Conservation (phyloP, 2,888 invertebrate genomes). For the Caenorhabditis sinica region DNA sequence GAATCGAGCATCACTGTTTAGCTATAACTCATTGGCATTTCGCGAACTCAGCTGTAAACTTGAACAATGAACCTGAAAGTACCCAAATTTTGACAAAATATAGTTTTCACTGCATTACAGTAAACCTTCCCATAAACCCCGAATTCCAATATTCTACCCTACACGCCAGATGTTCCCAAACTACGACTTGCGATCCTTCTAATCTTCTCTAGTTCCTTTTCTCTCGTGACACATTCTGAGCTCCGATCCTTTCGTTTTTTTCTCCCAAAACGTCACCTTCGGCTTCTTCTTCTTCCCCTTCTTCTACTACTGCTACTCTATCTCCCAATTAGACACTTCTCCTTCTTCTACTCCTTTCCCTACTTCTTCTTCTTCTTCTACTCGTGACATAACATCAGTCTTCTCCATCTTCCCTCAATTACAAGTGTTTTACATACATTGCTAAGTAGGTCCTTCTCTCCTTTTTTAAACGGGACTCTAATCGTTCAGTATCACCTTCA, state of each 20-base stretch:
- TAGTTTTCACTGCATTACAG: no score
- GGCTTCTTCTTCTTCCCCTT: constrained; percentile 11
- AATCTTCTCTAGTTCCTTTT: background rate
- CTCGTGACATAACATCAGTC: constrained; percentile 52
- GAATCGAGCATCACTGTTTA: no score
- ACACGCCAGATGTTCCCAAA: background rate
- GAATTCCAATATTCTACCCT: background rate
- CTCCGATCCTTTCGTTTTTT: constrained; percentile 41
- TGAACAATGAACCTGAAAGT: no score
- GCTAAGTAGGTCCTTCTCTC: constrained; percentile 19
- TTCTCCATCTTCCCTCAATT: constrained; percentile 27
- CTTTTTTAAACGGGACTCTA: background rate
- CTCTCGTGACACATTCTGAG: constrained; percentile 36
- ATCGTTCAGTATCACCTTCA: constrained; percentile 8
- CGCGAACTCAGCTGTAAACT: no score
- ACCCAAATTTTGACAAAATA: no score
- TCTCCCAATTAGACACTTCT: constrained; percentile 56
- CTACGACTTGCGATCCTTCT: background rate
- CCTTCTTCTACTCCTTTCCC: constrained; percentile 8
- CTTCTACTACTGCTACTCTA: background rate
- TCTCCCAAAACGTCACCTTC: constrained; percentile 46
- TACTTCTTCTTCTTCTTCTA: background rate
- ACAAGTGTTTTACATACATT: constrained; percentile 60
- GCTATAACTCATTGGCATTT: no score
- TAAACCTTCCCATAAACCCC: no score